Conservation (phyloP, 2,888 invertebrate genomes). For the Allophyes oxyacanthae region DNA sequence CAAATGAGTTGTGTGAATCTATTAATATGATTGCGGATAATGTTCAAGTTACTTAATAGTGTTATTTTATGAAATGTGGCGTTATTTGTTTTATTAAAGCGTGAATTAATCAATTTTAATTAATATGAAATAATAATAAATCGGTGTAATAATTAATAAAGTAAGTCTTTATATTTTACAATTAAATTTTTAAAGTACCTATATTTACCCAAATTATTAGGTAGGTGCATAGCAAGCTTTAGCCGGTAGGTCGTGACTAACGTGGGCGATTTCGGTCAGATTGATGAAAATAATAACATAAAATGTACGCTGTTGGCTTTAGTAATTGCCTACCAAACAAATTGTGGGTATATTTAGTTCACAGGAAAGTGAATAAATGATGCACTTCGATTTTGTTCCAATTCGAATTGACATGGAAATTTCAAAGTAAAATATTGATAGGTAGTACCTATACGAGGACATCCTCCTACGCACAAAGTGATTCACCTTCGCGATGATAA, state of each 20-base stretch:
- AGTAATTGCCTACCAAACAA: too few species aligned
- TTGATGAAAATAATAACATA: neutral
- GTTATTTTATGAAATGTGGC: slow-evolving; percentile 9
- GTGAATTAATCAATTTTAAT: neutral
- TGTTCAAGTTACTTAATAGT: slow-evolving; percentile 15
- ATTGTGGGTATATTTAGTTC: too few species aligned
- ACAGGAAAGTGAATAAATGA: neutral
- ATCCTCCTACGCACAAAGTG: slow-evolving; percentile 62
- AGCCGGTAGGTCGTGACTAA: neutral
- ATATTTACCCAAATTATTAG: too few species aligned
- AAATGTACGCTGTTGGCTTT: too few species aligned
- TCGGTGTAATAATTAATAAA: too few species aligned
- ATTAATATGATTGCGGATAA: slow-evolving; percentile 33
- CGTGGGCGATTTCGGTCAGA: neutral
- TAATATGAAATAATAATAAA: too few species aligned
- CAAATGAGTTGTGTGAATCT: slow-evolving; percentile 60
- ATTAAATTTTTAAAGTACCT: too few species aligned
- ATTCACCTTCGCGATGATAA: slow-evolving; percentile 60
- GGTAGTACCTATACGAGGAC: slow-evolving; percentile 22
- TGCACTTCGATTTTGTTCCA: neutral
- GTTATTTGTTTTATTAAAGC: neutral
- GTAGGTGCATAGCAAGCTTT: neutral
- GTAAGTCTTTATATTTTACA: too few species aligned
- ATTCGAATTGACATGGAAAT: slow-evolving; percentile 24
- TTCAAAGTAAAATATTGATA: slow-evolving; percentile 39